Evolutionary conservation across 2,113 vertebrate species (phyloP).

Genomic region (Xenotilapia leptura): DNA sequence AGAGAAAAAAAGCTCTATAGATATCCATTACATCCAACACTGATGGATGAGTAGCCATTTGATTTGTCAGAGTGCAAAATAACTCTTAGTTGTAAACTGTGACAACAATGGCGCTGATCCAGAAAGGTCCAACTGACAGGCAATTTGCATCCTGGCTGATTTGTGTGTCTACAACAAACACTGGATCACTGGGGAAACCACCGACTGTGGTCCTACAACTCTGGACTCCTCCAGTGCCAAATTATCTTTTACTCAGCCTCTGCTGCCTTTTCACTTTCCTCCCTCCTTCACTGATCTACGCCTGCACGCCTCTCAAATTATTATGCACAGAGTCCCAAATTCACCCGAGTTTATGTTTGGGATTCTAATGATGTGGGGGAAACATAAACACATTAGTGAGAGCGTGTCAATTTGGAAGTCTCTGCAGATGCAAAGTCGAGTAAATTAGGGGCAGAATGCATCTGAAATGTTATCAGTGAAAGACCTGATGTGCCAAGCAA

Average conservation of each 20-base stretch:
- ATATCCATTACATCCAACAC: not conserved
- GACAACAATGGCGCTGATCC: not conserved
- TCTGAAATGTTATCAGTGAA: not conserved
- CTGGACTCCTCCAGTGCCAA: not conserved
- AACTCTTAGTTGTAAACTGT: not conserved
- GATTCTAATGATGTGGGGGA: not conserved
- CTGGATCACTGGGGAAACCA: slow-evolving; percentile 43
- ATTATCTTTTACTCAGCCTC: not conserved
- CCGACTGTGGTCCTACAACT: slow-evolving; percentile 6
- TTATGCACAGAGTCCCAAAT: not conserved
- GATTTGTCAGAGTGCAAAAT: not conserved
- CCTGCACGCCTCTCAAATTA: not conserved
- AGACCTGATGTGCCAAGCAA: not conserved
- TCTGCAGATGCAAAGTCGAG: not conserved
- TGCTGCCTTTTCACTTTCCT: not conserved
- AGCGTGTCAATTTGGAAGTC: not conserved
- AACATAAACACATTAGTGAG: not conserved
- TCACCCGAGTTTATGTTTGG: not conserved
- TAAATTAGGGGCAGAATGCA: not conserved
- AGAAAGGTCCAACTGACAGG: slow-evolving; percentile 11
- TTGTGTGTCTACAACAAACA: slow-evolving; percentile 42
- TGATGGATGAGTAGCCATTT: not conserved
- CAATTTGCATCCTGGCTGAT: slow-evolving; percentile 33
- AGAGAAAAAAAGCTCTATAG: not conserved
- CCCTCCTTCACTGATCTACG: not conserved